Base-by-base conservation (phyloP, 2,888 invertebrate species). In the Fissipunctia ypsillon region DNA sequence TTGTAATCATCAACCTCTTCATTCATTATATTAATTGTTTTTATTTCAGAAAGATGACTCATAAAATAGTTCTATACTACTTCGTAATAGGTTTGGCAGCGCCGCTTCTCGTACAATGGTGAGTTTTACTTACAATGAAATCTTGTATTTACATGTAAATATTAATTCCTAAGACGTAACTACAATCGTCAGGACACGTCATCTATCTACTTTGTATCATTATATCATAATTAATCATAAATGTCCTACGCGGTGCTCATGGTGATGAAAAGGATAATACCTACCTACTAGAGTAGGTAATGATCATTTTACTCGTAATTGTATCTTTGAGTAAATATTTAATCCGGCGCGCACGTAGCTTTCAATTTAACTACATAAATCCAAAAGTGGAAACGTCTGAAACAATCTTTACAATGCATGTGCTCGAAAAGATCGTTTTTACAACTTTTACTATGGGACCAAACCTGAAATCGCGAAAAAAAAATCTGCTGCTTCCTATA, bases 11-110 rank as follows among this genome's bases (percentile, higher is more conserved):
- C 48, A 57, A 6, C n/a, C n/a, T 52, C 28, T 25, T 66, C 45
- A 65, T 22, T 38, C 3, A 56, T 45, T 50, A 56, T 76, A n/a
- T 56, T 64, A 71, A 56, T 81, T 12, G 65, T 77, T 86, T 90
- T 86, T 84, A 70, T 95, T 95, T 87, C 95, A 96, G 96, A 89
- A 93, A 87, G 85, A 94, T 93, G 93, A 88, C 86, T 85, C 89
- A 88, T 77, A 91, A 88, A 84, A 78, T 90, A 76, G 80, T 87
- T 76, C 56, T 91, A 70, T 91, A 87, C 84, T 89, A 90, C 85
- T 88, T 91, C 76, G 65, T 81, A 28, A 87, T 91, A 84, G 86
- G 91, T 72, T 79, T 95, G 83, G 84, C 90, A 66, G 85, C 90
- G 52, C 91, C 93, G 54, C 89, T 90, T 73, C 81, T 90, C 67